A percentile compares a stretch with the other conserved stretches of the same genome.
Evolutionary conservation across 2,797 vertebrate species (phyloP).

Genomic region (Neopelma chrysocephalum): DNA sequence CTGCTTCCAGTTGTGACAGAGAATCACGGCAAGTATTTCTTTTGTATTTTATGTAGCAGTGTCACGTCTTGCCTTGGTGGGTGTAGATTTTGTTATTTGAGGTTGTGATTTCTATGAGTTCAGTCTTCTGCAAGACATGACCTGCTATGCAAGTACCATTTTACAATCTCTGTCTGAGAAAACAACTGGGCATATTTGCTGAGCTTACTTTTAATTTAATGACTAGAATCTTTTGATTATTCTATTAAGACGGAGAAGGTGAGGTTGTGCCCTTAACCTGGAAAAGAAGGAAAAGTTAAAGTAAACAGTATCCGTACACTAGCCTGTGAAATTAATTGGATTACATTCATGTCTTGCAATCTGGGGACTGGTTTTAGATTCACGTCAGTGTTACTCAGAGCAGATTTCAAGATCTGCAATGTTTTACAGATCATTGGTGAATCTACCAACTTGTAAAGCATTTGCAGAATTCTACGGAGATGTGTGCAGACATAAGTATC

Average conservation of each 20-base stretch:
- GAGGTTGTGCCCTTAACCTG: not conserved
- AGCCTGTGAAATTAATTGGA: not conserved
- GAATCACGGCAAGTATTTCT: slow-evolving; percentile 66
- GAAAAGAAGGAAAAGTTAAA: not conserved
- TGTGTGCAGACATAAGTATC: not conserved
- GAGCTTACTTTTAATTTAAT: not conserved
- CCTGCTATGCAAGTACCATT: not conserved
- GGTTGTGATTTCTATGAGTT: not conserved
- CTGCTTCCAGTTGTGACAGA: slow-evolving; percentile 55
- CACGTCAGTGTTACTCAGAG: not conserved
- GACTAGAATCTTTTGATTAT: not conserved
- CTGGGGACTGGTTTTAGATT: not conserved
- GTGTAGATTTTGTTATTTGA: not conserved
- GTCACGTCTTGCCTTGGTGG: accelerated
- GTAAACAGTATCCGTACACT: not conserved
- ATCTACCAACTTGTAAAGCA: not conserved
- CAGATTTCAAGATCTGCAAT: not conserved
- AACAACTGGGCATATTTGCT: not conserved
- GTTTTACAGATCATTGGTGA: not conserved
- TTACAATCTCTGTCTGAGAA: not conserved
- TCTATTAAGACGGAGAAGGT: not conserved
- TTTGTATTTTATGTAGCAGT: not conserved
- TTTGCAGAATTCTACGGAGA: not conserved
- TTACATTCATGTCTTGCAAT: not conserved
- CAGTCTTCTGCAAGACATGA: not conserved